phyloP scores from a whole-genome alignment of 30 jellyfish, hydroid and myxozoan species.

The Hydractinia echinata region DNA sequence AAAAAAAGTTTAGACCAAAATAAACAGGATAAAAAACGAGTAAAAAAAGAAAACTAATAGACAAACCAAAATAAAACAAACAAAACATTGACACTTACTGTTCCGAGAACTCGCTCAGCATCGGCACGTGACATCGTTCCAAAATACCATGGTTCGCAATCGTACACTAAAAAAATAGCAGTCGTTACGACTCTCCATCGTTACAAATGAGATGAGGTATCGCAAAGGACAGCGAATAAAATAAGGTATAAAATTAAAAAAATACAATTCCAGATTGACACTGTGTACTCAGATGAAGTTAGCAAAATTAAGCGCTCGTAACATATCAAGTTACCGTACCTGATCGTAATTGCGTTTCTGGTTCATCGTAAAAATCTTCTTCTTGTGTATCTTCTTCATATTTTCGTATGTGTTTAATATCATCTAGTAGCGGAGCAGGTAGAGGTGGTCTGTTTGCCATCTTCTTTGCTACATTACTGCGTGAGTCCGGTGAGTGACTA shows the following conservation, averaged over 20 bases:
- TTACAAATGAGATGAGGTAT: too few species aligned
- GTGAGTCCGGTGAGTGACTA: conserved; percentile 18
- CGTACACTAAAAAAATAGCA: conserved; percentile 50
- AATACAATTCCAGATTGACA: too few species aligned
- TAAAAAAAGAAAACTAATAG: too few species aligned
- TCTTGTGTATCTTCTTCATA: conserved; percentile 76
- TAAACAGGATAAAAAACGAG: too few species aligned
- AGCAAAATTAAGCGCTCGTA: background rate
- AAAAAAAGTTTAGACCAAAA: too few species aligned
- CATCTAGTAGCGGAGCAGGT: conserved; percentile 45
- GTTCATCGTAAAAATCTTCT: conserved; percentile 82
- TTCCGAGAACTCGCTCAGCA: conserved; percentile 66
- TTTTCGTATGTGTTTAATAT: conserved; percentile 12
- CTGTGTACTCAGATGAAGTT: too few species aligned
- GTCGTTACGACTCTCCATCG: too few species aligned
- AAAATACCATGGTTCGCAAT: conserved; percentile 92
- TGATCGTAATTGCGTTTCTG: conserved; percentile 82
- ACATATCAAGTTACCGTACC: conserved; percentile 34
- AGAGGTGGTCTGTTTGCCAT: conserved; percentile 27
- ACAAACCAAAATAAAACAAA: too few species aligned
- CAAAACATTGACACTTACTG: conserved; percentile 38
- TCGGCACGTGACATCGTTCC: conserved; percentile 78
- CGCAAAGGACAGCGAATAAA: too few species aligned
- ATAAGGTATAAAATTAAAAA: too few species aligned
- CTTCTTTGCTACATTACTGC: background rate